These are phyloP conservation scores for Sterna hirundo DNA, from an alignment of 2,113 vertebrate species.

Conservation along the genomic window DNA sequence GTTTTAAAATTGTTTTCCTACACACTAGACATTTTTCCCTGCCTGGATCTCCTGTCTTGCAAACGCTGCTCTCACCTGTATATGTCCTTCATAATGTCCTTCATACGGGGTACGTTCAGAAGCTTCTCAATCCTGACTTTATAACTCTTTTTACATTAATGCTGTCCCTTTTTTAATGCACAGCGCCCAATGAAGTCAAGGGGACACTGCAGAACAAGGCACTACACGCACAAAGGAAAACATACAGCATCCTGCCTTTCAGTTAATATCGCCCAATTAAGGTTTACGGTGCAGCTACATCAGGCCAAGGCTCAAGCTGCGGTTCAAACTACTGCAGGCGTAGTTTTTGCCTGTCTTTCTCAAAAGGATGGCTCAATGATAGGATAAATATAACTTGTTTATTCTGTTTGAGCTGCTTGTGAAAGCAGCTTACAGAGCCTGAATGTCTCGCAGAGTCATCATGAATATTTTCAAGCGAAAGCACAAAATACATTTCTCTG, in stretches of 20 bases:
- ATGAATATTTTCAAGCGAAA: not conserved
- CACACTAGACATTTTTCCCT: not conserved
- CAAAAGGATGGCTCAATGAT: not conserved
- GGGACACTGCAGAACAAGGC: not conserved
- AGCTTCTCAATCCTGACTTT: not conserved
- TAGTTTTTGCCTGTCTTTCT: not conserved
- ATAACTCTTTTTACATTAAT: not conserved
- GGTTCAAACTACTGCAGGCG: not conserved
- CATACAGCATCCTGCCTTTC: not conserved
- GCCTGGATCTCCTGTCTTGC: slow-evolving; percentile 2
- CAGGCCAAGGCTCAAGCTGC: not conserved
- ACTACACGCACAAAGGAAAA: not conserved
- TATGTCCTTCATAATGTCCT: not conserved
- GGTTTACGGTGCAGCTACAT: not conserved
- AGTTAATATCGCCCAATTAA: not conserved
- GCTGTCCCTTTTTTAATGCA: not conserved
- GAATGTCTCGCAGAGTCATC: not conserved
- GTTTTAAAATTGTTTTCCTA: not conserved
- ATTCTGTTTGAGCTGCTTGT: not conserved
- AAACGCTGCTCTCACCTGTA: not conserved
- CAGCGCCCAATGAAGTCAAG: not conserved
- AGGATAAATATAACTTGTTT: not conserved
- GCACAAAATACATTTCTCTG: not conserved
- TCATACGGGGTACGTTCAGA: not conserved
- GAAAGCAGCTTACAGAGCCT: not conserved